These are phyloP conservation scores for Apeira syringaria DNA, from an alignment of 2,888 invertebrate genomes.

Conservation along the genomic window DNA sequence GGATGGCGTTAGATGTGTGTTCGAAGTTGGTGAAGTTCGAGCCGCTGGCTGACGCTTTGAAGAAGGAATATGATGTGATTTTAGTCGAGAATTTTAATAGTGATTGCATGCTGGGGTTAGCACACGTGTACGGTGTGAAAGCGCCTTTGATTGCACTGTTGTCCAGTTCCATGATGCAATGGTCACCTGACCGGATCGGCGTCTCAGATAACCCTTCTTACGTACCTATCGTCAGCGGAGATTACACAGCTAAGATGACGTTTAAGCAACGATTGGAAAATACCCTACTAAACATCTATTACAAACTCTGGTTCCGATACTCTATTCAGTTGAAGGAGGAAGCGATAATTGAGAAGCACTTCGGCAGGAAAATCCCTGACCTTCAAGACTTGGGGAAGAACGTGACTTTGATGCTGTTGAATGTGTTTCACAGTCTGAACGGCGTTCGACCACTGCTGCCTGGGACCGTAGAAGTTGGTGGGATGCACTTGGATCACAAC, in stretches of 20 bases:
- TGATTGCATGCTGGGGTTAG: constrained; percentile 85
- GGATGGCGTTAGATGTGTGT: constrained; percentile 61
- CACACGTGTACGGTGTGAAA: constrained; percentile 74
- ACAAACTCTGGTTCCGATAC: constrained; percentile 60
- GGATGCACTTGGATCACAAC: constrained; percentile 78
- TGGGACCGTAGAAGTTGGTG: constrained; percentile 85
- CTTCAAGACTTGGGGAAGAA: constrained; percentile 78
- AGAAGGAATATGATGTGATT: constrained; percentile 84
- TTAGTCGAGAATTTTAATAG: constrained; percentile 85
- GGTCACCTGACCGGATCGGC: constrained; percentile 72
- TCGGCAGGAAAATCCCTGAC: constrained; percentile 73
- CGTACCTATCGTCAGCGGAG: constrained; percentile 78
- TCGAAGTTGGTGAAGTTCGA: constrained; percentile 60
- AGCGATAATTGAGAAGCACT: constrained; percentile 63
- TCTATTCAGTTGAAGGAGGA: constrained; percentile 60
- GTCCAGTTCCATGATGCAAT: constrained; percentile 84
- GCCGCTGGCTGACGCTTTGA: constrained; percentile 58
- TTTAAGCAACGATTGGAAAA: constrained; percentile 77
- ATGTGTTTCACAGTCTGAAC: constrained; percentile 84
- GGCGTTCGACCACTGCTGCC: constrained; percentile 82
- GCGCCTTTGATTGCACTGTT: constrained; percentile 83
- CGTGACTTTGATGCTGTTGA: constrained; percentile 80
- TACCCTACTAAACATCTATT: constrained; percentile 48
- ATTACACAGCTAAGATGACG: constrained; percentile 71
- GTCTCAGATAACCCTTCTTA: constrained; percentile 77